These are phyloP conservation scores for Drosophila nigritarsus DNA, from an alignment of 2,888 invertebrate species.

Conservation along the genomic window DNA sequence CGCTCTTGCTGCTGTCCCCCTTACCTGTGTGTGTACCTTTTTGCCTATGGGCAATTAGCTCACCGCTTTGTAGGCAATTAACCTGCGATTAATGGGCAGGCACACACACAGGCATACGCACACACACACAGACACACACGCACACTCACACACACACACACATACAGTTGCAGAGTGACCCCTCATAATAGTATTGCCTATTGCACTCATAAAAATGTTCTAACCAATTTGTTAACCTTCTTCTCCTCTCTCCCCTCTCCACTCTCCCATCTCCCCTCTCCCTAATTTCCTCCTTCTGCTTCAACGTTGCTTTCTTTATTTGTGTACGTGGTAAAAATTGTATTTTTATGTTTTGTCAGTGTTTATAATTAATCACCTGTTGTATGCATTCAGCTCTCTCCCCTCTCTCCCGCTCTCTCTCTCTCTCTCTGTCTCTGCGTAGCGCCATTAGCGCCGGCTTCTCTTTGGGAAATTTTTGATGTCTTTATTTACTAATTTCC, in stretches of 20 bases:
- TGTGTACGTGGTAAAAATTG: slow-evolving; percentile 73
- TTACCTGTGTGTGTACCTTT: slow-evolving; percentile 43
- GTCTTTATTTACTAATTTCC: slow-evolving; percentile 81
- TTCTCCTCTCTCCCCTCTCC: slow-evolving; percentile 30
- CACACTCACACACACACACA: background rate
- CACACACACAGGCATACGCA: slow-evolving; percentile 31
- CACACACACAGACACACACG: slow-evolving; percentile 36
- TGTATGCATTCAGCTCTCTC: slow-evolving; percentile 58
- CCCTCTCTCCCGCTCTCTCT: background rate
- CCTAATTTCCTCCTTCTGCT: background rate
- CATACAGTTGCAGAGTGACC: slow-evolving; percentile 30
- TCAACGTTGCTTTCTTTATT: slow-evolving; percentile 37
- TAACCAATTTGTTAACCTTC: slow-evolving; percentile 66
- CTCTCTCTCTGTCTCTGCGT: slow-evolving; percentile 11
- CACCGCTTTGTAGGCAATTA: slow-evolving; percentile 79
- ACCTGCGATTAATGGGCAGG: slow-evolving; percentile 74
- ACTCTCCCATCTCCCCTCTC: background rate
- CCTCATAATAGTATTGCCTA: slow-evolving; percentile 45
- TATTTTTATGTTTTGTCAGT: slow-evolving; percentile 82
- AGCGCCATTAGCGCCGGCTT: slow-evolving; percentile 81
- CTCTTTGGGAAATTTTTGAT: slow-evolving; percentile 63
- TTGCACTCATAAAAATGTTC: slow-evolving; percentile 70
- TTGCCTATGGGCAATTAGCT: slow-evolving; percentile 70
- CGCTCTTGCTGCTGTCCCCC: slow-evolving; percentile 1
- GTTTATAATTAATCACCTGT: slow-evolving; percentile 82